Percentiles rank a stretch among this genome's conserved stretches.
These are phyloP conservation scores for Hyposoter dolosus DNA, from an alignment of 2,888 invertebrate genomes.

Conservation along the genomic window DNA sequence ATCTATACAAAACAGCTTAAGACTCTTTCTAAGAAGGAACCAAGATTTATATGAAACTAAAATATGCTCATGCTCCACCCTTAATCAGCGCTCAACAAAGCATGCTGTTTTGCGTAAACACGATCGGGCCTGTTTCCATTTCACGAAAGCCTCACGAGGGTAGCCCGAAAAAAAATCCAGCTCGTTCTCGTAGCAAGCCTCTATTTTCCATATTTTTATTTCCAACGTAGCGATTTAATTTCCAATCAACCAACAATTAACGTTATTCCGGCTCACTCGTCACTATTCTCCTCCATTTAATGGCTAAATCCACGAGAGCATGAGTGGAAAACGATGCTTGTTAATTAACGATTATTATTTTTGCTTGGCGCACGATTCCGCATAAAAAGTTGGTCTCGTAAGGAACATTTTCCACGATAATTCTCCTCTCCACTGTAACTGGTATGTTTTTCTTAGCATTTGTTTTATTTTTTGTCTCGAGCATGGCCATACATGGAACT, in stretches of 20 bases:
- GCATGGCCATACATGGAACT: slow-evolving; percentile 51
- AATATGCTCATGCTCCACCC: slow-evolving; percentile 52
- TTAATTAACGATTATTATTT: slow-evolving; percentile 19
- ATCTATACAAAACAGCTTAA: not conserved
- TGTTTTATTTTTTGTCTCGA: slow-evolving; percentile 42
- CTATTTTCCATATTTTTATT: slow-evolving; percentile 8
- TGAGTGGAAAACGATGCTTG: slow-evolving; percentile 32
- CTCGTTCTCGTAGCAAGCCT: slow-evolving; percentile 13
- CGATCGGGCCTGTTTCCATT: slow-evolving; percentile 7
- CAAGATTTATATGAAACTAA: slow-evolving; percentile 2
- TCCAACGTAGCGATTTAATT: slow-evolving; percentile 11
- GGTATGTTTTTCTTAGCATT: slow-evolving; percentile 47
- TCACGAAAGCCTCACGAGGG: slow-evolving; percentile 26
- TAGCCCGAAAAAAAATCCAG: slow-evolving; percentile 1
- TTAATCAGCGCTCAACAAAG: slow-evolving; percentile 33
- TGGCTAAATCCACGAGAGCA: slow-evolving; percentile 34
- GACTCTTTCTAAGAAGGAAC: slow-evolving; percentile 18
- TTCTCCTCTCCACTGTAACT: slow-evolving; percentile 25
- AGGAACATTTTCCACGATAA: slow-evolving; percentile 28
- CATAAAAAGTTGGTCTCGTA: slow-evolving; percentile 1
- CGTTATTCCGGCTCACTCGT: not conserved
- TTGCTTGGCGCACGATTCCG: slow-evolving; percentile 63
- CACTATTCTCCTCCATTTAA: not conserved
- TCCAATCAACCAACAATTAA: not conserved
- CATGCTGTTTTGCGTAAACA: slow-evolving; percentile 23